These are phyloP conservation scores for Apodemia zela DNA, from an alignment of 2,888 invertebrate species.

Conservation along the genomic window DNA sequence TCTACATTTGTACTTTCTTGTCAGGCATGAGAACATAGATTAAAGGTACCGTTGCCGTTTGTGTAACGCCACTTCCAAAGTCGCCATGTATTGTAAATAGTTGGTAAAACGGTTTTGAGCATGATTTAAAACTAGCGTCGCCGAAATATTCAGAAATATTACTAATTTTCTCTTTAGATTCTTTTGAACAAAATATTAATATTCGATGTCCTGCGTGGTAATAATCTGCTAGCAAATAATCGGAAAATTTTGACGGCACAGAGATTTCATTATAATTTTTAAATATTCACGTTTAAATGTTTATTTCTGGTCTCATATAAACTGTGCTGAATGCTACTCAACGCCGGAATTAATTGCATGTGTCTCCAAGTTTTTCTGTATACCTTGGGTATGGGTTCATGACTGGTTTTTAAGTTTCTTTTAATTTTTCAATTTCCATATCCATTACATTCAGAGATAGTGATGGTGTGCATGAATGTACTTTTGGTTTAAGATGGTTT, in stretches of 20 bases:
- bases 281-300: slow-evolving; percentile 4
- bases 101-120: no score
- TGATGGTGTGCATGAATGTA: not conserved
- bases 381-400: not conserved
- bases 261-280: not conserved
- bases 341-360: not conserved
- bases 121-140: no score
- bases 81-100: no score
- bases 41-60: no score
- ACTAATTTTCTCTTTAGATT: not conserved
- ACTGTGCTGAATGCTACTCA: not conserved
- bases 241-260: not conserved
- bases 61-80: no score
- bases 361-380: not conserved
- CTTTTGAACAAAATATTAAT: slow-evolving; percentile 4
- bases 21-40: no score
- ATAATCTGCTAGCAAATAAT: slow-evolving; percentile 2
- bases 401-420: not conserved
- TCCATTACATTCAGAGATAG: not conserved
- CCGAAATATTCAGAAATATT: no score
- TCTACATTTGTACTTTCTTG: no score
- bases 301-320: slow-evolving; percentile 5
- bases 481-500: not conserved
- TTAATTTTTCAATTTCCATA: not conserved
- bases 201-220: not conserved